Evolutionary conservation across 2,797 vertebrate genomes (phyloP).

Genomic region (Cirrhinus molitorella): DNA sequence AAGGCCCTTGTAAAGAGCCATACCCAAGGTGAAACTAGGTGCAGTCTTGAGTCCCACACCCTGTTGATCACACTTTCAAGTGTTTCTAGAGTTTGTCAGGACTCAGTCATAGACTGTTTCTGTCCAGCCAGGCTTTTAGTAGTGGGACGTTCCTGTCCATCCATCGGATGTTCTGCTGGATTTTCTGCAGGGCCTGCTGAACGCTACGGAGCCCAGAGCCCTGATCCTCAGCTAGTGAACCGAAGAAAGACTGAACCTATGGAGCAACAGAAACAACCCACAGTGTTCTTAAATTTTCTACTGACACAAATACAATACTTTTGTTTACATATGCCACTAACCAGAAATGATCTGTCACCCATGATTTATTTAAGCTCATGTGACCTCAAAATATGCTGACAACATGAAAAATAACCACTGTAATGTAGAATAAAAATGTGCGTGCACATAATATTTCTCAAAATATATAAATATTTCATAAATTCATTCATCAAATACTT

Average conservation of each 20-base stretch:
- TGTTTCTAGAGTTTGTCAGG: neutral
- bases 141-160: slow-evolving; percentile 84
- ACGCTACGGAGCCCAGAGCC: slow-evolving; percentile 85
- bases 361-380: neutral
- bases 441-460: neutral
- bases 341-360: neutral
- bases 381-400: neutral
- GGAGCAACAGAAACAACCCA: neutral
- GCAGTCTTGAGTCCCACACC: neutral
- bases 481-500: neutral
- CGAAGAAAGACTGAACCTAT: slow-evolving; percentile 86
- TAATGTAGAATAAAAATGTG: neutral
- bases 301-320: neutral
- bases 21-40: neutral
- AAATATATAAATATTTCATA: neutral
- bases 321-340: neutral
- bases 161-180: slow-evolving; percentile 90
- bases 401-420: neutral
- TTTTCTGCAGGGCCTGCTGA: slow-evolving; percentile 85
- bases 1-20: neutral
- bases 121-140: slow-evolving; percentile 81
- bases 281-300: neutral
- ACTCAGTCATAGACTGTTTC: slow-evolving; percentile 6
- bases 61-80: neutral
- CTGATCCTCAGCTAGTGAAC: slow-evolving; percentile 79